phyloP scores from a whole-genome alignment of 2,797 vertebrate genomes.

The Denticeps clupeoides region DNA sequence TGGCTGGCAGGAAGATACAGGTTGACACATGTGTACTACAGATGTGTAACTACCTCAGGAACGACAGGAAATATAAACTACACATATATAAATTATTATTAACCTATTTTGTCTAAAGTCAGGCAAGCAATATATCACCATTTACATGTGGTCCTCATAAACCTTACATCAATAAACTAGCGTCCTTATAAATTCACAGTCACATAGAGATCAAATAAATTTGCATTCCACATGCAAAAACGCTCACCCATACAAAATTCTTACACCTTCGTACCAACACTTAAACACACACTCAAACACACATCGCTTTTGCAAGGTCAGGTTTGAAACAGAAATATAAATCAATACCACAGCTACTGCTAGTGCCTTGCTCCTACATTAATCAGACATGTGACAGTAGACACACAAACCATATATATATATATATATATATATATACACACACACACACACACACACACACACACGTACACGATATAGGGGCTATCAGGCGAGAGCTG shows the following conservation, averaged over 20 bases:
- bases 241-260: not conserved
- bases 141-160: too few species aligned
- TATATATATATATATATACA: not conserved
- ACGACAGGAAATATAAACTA: too few species aligned
- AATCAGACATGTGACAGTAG: constrained; percentile 34
- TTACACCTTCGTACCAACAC: constrained; percentile 44
- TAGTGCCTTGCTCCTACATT: constrained; percentile 38
- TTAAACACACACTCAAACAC: constrained; percentile 37
- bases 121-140: too few species aligned
- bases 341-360: constrained; percentile 45
- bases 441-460: too few species aligned
- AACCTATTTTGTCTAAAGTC: too few species aligned
- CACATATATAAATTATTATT: too few species aligned
- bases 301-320: constrained; percentile 48
- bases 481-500: too few species aligned
- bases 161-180: too few species aligned
- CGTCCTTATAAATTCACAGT: too few species aligned
- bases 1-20: too few species aligned
- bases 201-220: not conserved
- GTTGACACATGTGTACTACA: too few species aligned
- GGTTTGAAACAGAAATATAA: constrained; percentile 55
- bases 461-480: not conserved
- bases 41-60: too few species aligned
- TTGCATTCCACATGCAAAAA: not conserved
- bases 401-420: not conserved